Conservation (phyloP, 2,888 invertebrate species). For the Plusia festucae region DNA sequence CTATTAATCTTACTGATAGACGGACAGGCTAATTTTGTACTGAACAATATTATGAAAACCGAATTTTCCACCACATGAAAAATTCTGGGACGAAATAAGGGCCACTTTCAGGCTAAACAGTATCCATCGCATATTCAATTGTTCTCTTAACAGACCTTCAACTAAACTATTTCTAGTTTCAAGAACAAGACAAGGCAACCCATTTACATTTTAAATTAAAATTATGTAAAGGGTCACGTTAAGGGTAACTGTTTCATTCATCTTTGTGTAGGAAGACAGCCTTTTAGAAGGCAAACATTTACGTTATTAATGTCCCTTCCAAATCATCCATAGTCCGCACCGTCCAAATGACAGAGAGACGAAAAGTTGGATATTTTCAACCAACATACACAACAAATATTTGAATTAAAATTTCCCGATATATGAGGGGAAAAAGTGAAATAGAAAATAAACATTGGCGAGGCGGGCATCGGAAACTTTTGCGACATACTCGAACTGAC, state of each 20-base stretch:
- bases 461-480: conserved; percentile 49
- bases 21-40: too few relatives aligned
- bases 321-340: background rate
- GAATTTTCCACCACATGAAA: background rate
- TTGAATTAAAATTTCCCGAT: conserved; percentile 40
- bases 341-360: background rate
- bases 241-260: background rate
- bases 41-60: too few relatives aligned
- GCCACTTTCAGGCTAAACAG: background rate
- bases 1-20: too few relatives aligned
- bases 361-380: background rate
- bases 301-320: background rate
- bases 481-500: conserved; percentile 71
- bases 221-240: conserved; percentile 5
- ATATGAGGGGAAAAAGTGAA: conserved; percentile 50
- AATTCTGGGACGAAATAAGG: background rate
- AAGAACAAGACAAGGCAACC: background rate
- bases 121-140: conserved; percentile 1
- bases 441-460: conserved; percentile 54
- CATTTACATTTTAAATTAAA: conserved; percentile 18
- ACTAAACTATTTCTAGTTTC: background rate
- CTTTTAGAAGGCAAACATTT: background rate
- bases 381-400: conserved; percentile 6
- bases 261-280: background rate
- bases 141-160: background rate